Evolutionary conservation across 1,140 invertebrate genomes (phyloP), one percentile per base, ranked within the genome.

Genomic region (Tribolium castaneum): DNA sequence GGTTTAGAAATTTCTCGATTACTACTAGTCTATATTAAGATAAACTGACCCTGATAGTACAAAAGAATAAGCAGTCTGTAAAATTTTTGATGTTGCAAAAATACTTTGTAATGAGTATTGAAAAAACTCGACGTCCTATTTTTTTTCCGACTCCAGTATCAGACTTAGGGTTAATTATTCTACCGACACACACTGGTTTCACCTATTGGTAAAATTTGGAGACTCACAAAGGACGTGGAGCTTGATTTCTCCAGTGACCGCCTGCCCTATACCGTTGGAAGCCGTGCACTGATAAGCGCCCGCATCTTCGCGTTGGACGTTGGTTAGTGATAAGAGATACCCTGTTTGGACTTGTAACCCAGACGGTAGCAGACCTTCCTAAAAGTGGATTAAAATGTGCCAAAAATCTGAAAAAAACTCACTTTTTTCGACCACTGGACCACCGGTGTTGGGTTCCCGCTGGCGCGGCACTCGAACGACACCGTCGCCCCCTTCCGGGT

Each of bases 201-300:
- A n/a, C n/a, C n/a, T n/a, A n/a, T n/a, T n/a, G n/a, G n/a, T n/a
- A 6, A 39, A 72, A 72, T 9, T 22, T 34, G 16, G 6, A n/a
- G 56, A 87, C 88, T 89, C 87, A 90, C 89, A 90, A 70, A 90
- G 83, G 59, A 92, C 90, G 52, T 91, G 88, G 1, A 92, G 83
- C 35, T 88, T 87, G 75, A 92, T 89, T 73, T 90, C 88, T 76
- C 89, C 89, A 19, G 89, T 89, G 9, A 90, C 90, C 2, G 91
- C 89, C 80, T 90, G 90, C 2, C 92, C 91, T 1, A 93, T 91
- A 2, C 90, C 90, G 81, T 92, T 92, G 35, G 90, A 89, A 1
- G 91, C 92, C 0, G 90, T 91, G 78, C 92, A 93, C 74, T 90
- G 88, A 82, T 92, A 93, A 12, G 89, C 85, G 1, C 92, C 92